These are phyloP conservation scores for Oryzias curvinotus DNA, from an alignment of 2,113 vertebrate genomes.

Conservation along the genomic window DNA sequence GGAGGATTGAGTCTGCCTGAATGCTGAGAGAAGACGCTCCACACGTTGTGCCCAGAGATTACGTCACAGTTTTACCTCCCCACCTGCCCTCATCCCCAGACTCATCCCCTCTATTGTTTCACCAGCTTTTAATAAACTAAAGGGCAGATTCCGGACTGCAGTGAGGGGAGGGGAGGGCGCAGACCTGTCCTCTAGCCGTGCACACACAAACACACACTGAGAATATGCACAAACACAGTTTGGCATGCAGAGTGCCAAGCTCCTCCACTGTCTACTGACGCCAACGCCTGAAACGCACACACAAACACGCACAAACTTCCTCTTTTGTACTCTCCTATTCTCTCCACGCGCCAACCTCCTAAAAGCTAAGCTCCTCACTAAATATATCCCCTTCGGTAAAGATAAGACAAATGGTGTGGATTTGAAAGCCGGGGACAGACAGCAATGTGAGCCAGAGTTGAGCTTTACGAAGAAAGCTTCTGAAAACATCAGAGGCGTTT, in stretches of 20 bases:
- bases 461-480: constrained; percentile 69
- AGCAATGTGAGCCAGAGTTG: constrained; percentile 63
- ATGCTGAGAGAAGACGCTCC: constrained; percentile 26
- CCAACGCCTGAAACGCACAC: constrained; percentile 53
- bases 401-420: constrained; percentile 82
- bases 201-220: constrained; percentile 38
- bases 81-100: constrained; percentile 27
- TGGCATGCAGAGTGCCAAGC: constrained; percentile 78
- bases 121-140: constrained; percentile 84
- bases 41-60: constrained; percentile 16
- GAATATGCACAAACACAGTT: constrained; percentile 42
- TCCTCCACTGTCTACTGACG: constrained; percentile 67
- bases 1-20: constrained; percentile 15
- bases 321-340: constrained; percentile 24
- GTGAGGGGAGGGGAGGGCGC: constrained; percentile 2
- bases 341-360: constrained; percentile 60
- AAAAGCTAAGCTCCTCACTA: constrained; percentile 81
- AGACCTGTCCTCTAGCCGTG: constrained; percentile 49
- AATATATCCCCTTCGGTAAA: constrained; percentile 80
- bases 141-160: constrained; percentile 79
- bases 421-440: constrained; percentile 68
- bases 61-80: constrained; percentile 59
- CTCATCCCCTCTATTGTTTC: constrained; percentile 76
- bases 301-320: constrained; percentile 21
- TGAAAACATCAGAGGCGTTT: constrained; percentile 33